Percentiles rank a stretch among this genome's conserved stretches.
These are phyloP conservation scores for Tinea trinotella DNA, from an alignment of 2,888 invertebrate genomes.

Conservation along the genomic window DNA sequence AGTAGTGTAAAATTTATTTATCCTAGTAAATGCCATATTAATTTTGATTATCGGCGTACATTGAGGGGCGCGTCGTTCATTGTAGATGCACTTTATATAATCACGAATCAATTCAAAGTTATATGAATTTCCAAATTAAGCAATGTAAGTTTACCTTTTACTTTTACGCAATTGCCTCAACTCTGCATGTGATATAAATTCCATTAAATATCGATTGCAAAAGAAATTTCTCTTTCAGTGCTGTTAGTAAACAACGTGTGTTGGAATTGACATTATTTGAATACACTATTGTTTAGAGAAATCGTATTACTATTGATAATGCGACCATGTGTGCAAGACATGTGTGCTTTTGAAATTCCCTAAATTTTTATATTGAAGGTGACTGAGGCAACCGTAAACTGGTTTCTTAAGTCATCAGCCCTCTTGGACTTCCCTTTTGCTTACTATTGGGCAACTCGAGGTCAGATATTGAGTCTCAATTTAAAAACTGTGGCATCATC, in stretches of 20 bases:
- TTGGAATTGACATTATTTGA: not conserved
- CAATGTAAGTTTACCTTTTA: not conserved
- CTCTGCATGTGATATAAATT: not conserved
- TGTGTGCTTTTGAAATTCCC: too few species aligned
- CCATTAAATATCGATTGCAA: not conserved
- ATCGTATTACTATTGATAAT: not conserved
- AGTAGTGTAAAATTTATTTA: too few species aligned
- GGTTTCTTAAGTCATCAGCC: too few species aligned
- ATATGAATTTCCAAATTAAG: not conserved
- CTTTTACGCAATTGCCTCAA: not conserved
- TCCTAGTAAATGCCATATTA: not conserved
- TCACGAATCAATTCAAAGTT: not conserved
- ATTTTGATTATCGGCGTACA: not conserved
- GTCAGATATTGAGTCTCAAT: too few species aligned
- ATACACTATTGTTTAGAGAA: constrained; percentile 1
- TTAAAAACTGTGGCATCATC: too few species aligned
- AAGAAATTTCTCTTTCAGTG: constrained; percentile 3
- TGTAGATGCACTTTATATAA: not conserved
- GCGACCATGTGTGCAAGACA: too few species aligned
- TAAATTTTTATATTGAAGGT: too few species aligned
- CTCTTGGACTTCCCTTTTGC: too few species aligned
- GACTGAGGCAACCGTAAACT: too few species aligned
- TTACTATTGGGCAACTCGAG: too few species aligned
- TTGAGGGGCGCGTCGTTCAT: not conserved
- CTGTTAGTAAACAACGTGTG: not conserved